Percentiles rank a stretch among this genome's conserved stretches.
phyloP scores from a whole-genome alignment of 2,888 invertebrate genomes.

The Ryuthela nishihirai region DNA sequence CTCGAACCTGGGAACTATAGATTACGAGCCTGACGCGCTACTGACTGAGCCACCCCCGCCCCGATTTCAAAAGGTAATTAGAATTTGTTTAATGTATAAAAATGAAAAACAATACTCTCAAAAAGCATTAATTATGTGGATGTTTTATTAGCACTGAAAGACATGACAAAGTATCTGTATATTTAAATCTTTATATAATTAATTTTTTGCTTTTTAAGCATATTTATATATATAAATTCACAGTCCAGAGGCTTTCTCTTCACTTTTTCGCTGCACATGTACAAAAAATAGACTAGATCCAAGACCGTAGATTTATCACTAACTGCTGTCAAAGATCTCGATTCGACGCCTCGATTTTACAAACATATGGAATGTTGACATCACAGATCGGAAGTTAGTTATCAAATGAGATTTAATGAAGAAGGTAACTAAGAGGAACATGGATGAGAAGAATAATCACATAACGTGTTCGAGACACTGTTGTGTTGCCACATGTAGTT shows the following conservation, averaged over 20 bases:
- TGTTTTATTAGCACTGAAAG: slow-evolving; percentile 23
- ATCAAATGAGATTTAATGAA: slow-evolving; percentile 19
- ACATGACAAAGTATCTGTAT: slow-evolving; percentile 19
- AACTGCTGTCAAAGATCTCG: slow-evolving; percentile 30
- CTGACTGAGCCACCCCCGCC: no score
- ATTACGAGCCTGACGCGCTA: no score
- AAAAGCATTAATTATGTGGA: neutral
- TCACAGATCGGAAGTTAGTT: slow-evolving; percentile 34
- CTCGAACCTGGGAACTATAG: no score
- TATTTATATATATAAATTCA: slow-evolving; percentile 4
- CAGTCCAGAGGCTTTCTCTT: slow-evolving; percentile 7
- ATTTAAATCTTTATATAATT: slow-evolving; percentile 18
- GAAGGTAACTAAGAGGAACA: no score
- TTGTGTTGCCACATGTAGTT: no score
- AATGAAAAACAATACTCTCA: neutral
- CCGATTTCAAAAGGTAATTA: no score
- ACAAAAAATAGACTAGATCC: slow-evolving; percentile 33
- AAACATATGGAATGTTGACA: slow-evolving; percentile 33
- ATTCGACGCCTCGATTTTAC: slow-evolving; percentile 15
- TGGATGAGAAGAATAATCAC: no score
- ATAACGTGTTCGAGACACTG: no score
- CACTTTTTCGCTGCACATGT: slow-evolving; percentile 23
- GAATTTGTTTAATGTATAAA: neutral
- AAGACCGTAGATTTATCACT: slow-evolving; percentile 30
- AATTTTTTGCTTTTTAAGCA: slow-evolving; percentile 18